Evolutionary conservation across 2,888 invertebrate species (phyloP).

Genomic region (Oligia fasciuncula): DNA sequence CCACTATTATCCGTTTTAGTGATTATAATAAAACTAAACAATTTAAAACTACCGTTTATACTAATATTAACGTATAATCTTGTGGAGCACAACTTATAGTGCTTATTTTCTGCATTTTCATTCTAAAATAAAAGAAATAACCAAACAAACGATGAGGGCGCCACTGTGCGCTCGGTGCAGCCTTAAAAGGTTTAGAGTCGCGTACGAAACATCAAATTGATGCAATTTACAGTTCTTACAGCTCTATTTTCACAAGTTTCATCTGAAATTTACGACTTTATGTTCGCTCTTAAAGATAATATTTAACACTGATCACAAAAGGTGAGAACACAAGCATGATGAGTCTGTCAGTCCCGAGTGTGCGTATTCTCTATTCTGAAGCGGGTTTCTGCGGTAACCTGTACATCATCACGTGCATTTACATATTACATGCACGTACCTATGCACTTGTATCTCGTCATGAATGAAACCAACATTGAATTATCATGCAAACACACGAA

Average conservation of each 20-base stretch:
- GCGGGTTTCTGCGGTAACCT: background rate
- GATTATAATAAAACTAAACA: too few relatives aligned
- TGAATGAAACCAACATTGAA: constrained; percentile 26
- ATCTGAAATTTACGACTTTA: too few relatives aligned
- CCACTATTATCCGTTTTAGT: too few relatives aligned
- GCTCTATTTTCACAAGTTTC: background rate
- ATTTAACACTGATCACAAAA: too few relatives aligned
- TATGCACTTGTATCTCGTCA: background rate
- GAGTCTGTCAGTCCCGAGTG: background rate
- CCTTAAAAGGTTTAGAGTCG: background rate
- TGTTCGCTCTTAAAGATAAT: background rate
- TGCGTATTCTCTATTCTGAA: background rate
- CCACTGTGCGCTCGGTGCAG: too few relatives aligned
- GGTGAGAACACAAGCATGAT: background rate
- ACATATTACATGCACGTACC: too few relatives aligned
- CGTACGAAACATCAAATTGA: background rate
- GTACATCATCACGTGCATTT: background rate
- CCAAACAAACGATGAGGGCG: too few relatives aligned
- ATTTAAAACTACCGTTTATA: too few relatives aligned
- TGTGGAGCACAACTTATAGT: too few relatives aligned
- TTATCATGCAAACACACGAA: background rate
- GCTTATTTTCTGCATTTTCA: too few relatives aligned
- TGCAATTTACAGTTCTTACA: background rate
- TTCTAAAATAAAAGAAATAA: too few relatives aligned
- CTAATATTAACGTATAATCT: too few relatives aligned